Evolutionary conservation across 2,888 invertebrate genomes (phyloP).

Genomic region (Drosophila leonis): DNA sequence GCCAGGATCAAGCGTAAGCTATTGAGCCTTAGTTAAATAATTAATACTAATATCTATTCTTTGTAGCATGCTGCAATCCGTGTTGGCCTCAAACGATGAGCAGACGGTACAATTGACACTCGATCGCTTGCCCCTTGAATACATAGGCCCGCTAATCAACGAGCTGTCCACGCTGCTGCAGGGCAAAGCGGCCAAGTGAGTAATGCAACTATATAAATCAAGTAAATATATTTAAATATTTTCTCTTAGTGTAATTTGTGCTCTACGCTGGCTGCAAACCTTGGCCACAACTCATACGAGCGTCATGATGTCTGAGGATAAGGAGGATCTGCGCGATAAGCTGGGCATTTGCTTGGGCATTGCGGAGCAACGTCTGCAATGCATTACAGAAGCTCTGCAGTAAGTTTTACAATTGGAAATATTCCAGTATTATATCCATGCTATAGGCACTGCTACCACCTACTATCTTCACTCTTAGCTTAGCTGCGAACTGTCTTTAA

Average conservation of each 20-base stretch:
- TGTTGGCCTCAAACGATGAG: conserved; percentile 89
- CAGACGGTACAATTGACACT: conserved; percentile 91
- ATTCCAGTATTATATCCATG: neutral
- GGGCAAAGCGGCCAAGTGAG: conserved; percentile 89
- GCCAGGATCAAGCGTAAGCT: conserved; percentile 90
- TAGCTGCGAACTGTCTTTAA: neutral
- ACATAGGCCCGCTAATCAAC: conserved; percentile 90
- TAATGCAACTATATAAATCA: conserved; percentile 42
- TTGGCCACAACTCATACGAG: conserved; percentile 84
- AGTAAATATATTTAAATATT: neutral
- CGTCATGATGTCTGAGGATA: conserved; percentile 84
- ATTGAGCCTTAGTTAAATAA: neutral
- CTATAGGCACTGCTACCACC: neutral
- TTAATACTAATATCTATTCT: neutral
- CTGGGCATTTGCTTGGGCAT: conserved; percentile 84
- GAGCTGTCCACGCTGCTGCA: conserved; percentile 90
- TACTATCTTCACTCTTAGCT: neutral
- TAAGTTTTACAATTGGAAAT: conserved; percentile 54
- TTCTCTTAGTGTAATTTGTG: conserved; percentile 78
- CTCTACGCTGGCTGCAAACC: conserved; percentile 81
- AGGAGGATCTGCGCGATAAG: conserved; percentile 81
- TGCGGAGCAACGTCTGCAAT: conserved; percentile 84
- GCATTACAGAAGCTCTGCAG: conserved; percentile 83
- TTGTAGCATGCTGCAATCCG: conserved; percentile 89
- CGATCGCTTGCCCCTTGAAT: conserved; percentile 90